Conservation (phyloP, 2,113 vertebrate species). For the Nicator chloris region DNA sequence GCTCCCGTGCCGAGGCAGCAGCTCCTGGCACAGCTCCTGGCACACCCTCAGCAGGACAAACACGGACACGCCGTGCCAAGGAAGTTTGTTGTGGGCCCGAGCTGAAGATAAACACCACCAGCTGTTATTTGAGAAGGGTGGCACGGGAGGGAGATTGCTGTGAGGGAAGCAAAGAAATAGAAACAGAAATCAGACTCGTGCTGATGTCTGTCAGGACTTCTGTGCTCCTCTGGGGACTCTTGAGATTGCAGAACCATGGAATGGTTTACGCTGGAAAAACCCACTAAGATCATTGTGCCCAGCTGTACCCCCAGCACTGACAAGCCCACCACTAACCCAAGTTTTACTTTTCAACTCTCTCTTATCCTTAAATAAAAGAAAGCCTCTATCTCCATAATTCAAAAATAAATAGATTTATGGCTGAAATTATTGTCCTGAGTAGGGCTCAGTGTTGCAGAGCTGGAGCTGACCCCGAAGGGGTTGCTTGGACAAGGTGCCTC, state of each 20-base stretch:
- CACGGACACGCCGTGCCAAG: neutral
- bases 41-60: neutral
- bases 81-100: neutral
- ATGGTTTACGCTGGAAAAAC: neutral
- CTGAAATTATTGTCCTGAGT: rapidly evolving
- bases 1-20: rapidly evolving
- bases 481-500: neutral
- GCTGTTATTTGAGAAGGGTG: neutral
- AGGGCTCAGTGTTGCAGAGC: neutral
- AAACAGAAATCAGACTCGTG: neutral
- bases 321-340: neutral
- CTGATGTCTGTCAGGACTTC: neutral
- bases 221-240: rapidly evolving
- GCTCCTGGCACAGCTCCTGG: neutral
- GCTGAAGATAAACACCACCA: neutral
- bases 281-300: rapidly evolving
- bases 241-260: neutral
- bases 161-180: neutral
- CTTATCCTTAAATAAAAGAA: neutral
- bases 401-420: neutral
- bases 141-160: neutral
- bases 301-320: neutral
- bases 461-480: neutral
- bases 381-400: rapidly evolving
- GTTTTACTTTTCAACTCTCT: neutral